Percentiles rank a stretch among this genome's conserved stretches.
phyloP scores from a whole-genome alignment of 2,113 vertebrate species.

The Sturnira hondurensis region DNA sequence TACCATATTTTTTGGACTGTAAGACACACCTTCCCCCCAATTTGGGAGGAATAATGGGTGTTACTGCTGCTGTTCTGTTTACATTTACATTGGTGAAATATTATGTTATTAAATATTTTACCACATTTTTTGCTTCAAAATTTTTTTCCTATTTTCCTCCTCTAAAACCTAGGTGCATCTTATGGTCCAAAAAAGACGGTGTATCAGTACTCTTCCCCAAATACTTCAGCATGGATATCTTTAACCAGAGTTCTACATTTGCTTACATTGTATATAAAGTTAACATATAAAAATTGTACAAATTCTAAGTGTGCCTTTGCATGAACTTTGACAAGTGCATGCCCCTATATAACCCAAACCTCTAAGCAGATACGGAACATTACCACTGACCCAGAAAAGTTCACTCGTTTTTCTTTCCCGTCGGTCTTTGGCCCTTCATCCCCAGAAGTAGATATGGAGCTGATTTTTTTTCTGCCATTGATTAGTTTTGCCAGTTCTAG shows the following conservation, averaged over 20 bases:
- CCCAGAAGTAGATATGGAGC: neutral
- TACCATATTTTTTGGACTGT: too few relatives aligned
- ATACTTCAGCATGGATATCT: neutral
- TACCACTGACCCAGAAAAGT: neutral
- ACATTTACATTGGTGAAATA: too few relatives aligned
- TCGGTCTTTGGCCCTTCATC: neutral
- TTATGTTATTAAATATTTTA: too few relatives aligned
- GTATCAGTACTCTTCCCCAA: neutral
- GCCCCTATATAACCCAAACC: neutral
- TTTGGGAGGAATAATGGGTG: too few relatives aligned
- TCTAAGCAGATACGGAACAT: neutral
- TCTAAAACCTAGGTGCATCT: too few relatives aligned
- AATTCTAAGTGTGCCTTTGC: neutral
- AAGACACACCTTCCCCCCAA: too few relatives aligned
- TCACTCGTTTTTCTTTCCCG: neutral
- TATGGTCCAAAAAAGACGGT: too few relatives aligned
- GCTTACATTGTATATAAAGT: neutral
- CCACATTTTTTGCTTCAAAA: too few relatives aligned
- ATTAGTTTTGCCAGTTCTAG: neutral
- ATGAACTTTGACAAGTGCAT: neutral
- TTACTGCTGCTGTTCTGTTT: too few relatives aligned
- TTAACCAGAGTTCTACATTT: neutral
- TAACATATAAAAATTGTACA: neutral
- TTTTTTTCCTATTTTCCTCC: too few relatives aligned
- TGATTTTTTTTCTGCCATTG: neutral